These are phyloP conservation scores for Pygmarrhopalites habei DNA, from an alignment of 1,140 invertebrate genomes.

Conservation along the genomic window DNA sequence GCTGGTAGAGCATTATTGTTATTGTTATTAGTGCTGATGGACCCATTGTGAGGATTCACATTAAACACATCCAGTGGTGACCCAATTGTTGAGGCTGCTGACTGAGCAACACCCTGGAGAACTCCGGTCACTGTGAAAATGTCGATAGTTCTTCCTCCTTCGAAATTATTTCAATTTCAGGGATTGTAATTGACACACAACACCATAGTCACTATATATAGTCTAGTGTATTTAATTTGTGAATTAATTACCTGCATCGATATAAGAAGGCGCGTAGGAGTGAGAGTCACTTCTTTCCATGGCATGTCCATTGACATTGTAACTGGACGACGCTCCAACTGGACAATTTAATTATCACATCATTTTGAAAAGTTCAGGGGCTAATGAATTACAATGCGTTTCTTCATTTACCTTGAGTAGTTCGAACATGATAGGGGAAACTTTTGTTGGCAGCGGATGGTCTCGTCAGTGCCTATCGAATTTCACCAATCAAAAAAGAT, in stretches of 20 bases:
- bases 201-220: too few relatives aligned
- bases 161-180: too few relatives aligned
- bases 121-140: conserved; percentile 39
- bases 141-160: conserved; percentile 32
- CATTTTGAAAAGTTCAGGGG: too few relatives aligned
- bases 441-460: conserved; percentile 74
- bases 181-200: too few relatives aligned
- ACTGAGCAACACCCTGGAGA: conserved; percentile 16
- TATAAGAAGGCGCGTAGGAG: conserved; percentile 51
- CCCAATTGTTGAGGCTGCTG: not conserved
- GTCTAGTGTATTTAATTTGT: too few relatives aligned
- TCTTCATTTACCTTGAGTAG: conserved; percentile 72
- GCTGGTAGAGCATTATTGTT: not conserved
- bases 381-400: too few relatives aligned
- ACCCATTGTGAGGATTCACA: conserved; percentile 13
- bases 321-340: conserved; percentile 49
- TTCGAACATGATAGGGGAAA: conserved; percentile 78
- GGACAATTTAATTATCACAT: too few relatives aligned
- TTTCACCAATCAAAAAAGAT: too few relatives aligned
- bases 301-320: conserved; percentile 44
- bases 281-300: conserved; percentile 53
- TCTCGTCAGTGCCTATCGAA: conserved; percentile 65
- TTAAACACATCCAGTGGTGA: conserved; percentile 33
- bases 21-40: not conserved
- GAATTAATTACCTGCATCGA: conserved; percentile 23